Conservation (phyloP, 2,797 vertebrate species). For the Tenualosa ilisha region DNA sequence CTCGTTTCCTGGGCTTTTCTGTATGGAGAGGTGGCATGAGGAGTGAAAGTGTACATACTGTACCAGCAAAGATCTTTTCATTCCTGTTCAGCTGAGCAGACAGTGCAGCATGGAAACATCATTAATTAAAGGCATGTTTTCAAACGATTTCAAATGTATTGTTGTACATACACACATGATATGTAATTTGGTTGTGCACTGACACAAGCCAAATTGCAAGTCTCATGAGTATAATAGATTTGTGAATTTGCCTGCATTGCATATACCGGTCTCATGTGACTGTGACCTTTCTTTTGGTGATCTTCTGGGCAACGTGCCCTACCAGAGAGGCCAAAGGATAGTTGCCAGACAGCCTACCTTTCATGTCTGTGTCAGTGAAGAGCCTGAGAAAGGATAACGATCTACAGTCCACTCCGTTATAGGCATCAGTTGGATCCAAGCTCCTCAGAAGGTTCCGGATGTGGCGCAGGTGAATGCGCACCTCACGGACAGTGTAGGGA, state of each 20-base stretch:
- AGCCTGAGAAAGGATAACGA: conserved; percentile 88
- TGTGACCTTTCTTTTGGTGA: no score
- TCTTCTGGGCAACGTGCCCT: neutral
- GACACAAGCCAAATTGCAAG: neutral
- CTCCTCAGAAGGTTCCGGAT: conserved; percentile 92
- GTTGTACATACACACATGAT: neutral
- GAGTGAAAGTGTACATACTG: neutral
- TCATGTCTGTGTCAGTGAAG: conserved; percentile 79
- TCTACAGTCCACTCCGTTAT: conserved; percentile 89
- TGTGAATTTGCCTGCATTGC: neutral
- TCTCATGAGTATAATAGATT: neutral
- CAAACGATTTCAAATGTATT: neutral
- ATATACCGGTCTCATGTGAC: neutral
- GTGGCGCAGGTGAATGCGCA: conserved; percentile 89
- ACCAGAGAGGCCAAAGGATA: neutral
- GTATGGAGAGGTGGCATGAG: neutral
- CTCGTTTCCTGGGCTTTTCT: conserved; percentile 69
- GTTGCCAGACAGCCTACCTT: conserved; percentile 71
- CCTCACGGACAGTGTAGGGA: conserved; percentile 87
- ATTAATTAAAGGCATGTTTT: neutral
- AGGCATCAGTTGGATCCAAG: conserved; percentile 87
- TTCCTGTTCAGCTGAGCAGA: neutral
- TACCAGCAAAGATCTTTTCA: neutral
- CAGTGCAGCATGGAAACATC: neutral
- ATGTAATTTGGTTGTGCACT: neutral